Conservation (phyloP, 2,113 vertebrate species). For the Mionectes macconnelli region DNA sequence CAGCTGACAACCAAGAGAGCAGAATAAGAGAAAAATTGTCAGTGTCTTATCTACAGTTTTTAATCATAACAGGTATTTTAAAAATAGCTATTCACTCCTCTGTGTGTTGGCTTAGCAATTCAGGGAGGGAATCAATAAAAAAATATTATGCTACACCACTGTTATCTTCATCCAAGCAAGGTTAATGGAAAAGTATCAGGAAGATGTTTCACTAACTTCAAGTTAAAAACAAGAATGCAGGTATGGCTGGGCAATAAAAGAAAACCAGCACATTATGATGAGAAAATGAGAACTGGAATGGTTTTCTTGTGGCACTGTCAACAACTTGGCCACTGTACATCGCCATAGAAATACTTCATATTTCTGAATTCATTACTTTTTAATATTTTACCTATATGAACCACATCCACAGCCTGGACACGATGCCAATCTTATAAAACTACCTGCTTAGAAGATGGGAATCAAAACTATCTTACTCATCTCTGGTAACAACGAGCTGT, state of each 20-base stretch:
- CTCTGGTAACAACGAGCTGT: background rate
- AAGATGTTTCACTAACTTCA: background rate
- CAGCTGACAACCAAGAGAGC: background rate
- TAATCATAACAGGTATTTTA: constrained; percentile 54
- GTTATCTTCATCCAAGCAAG: constrained; percentile 8
- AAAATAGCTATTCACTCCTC: constrained; percentile 38
- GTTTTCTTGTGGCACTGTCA: background rate
- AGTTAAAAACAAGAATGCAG: background rate
- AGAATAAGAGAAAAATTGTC: constrained; percentile 38
- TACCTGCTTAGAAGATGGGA: background rate
- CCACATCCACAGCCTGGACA: background rate
- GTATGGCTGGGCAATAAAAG: background rate
- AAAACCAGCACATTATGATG: background rate
- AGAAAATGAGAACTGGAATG: background rate
- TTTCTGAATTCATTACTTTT: background rate
- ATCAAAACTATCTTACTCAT: background rate
- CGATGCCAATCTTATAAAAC: background rate
- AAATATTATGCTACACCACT: background rate
- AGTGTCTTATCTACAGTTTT: constrained; percentile 20
- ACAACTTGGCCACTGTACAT: background rate
- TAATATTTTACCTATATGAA: background rate
- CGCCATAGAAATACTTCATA: background rate
- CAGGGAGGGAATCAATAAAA: constrained; percentile 38
- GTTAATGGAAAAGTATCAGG: constrained; percentile 7
- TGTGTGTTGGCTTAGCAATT: constrained; percentile 21